Evolutionary conservation across 2,797 vertebrate genomes (phyloP), one percentile per base, ranked within the genome.

Genomic region (Menidia menidia): DNA sequence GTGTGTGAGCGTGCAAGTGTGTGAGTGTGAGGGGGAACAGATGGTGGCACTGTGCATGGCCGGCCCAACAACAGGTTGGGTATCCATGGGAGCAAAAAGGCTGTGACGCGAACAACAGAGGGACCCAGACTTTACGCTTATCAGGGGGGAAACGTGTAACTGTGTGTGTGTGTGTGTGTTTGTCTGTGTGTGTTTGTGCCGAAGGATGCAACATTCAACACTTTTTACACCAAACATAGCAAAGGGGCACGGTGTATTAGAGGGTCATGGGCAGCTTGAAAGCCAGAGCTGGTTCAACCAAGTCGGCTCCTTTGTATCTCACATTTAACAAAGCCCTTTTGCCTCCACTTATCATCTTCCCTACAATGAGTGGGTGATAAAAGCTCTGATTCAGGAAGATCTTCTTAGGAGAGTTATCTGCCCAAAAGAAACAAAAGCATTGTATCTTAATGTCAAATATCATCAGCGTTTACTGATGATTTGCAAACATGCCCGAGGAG

Each of bases 41-140:
- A 95, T 94, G 94, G 92, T 85, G 80, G 79, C 71, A 86, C 78
- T 81, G 82, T 87, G 81, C 75, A 73, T 44, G 78, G 82, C 71
- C 72, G 84, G 85, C 68, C 68, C 71, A 75, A 90, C 89, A 93
- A 93, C 93, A 94, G 92, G 92, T 93, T 89, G 88, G 72, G 74
- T 72, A 77, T 79, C 72, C 43, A 9, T 32, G 41, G 30, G 58
- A 84, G 86, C 83, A 88, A 85, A 93, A 92, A 86, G 89, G 60
- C 86, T 88, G 88, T 15, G 80, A 91, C 87, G 87, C 86, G 84
- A 81, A 83, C 88, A 90, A 89, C 83, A 81, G 72, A 84, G 81
- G 76, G 84, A 76, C 42, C 55, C 70, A 83, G 75, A 63, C 82
- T 77, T 86, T 74, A 83, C 85, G 81, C 81, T 82, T 83, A 66